Percentiles rank a stretch among this genome's conserved stretches.
Evolutionary conservation across 1,140 invertebrate genomes (phyloP).

Genomic region (Papilio aristodemus): DNA sequence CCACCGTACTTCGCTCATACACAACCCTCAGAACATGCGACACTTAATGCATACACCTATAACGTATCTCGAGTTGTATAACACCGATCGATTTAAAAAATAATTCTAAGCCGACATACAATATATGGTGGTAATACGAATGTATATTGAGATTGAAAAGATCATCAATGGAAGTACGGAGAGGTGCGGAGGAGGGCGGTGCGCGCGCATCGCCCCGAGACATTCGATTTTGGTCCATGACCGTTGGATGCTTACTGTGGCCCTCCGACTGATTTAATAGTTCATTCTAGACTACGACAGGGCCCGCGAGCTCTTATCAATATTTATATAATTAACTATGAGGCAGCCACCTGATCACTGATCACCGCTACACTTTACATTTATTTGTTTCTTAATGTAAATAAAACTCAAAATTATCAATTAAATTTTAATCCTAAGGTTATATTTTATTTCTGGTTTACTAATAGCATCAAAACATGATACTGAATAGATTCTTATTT

Average conservation of each 20-base stretch:
- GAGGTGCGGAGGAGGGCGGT: slow-evolving; percentile 61
- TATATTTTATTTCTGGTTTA: too few relatives aligned
- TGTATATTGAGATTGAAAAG: slow-evolving; percentile 67
- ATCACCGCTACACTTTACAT: not conserved
- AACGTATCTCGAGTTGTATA: not conserved
- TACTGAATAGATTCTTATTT: too few relatives aligned
- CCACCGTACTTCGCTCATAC: slow-evolving; percentile 46
- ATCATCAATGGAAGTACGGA: slow-evolving; percentile 76
- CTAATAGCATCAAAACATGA: too few relatives aligned
- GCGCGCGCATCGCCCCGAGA: slow-evolving; percentile 75
- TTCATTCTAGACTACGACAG: slow-evolving; percentile 69
- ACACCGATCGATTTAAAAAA: not conserved
- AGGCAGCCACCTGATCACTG: not conserved
- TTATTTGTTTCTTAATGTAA: slow-evolving; percentile 10
- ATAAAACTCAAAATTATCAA: too few relatives aligned
- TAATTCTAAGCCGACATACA: not conserved
- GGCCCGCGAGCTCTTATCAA: slow-evolving; percentile 51
- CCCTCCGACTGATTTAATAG: slow-evolving; percentile 74
- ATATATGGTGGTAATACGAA: slow-evolving; percentile 13
- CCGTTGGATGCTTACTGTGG: slow-evolving; percentile 78
- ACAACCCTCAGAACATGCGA: slow-evolving; percentile 15
- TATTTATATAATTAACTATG: slow-evolving; percentile 41
- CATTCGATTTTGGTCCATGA: slow-evolving; percentile 82
- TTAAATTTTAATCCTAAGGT: too few relatives aligned
- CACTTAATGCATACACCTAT: not conserved